Conservation (phyloP, 2,113 vertebrate species). For the Saccopteryx bilineata region DNA sequence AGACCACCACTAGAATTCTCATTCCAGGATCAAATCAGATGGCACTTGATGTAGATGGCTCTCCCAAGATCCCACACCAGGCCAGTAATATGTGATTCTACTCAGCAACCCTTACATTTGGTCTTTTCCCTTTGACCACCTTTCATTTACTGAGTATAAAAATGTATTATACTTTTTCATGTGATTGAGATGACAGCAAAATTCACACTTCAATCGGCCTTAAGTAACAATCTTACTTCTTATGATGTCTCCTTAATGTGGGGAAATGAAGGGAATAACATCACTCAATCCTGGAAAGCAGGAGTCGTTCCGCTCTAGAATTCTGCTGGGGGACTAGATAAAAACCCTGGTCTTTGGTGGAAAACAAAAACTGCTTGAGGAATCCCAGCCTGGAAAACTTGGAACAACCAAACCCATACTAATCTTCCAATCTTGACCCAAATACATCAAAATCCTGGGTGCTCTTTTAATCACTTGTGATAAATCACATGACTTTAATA, state of each 20-base stretch:
- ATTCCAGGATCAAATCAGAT: neutral
- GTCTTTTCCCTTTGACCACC: neutral
- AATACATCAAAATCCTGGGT: neutral
- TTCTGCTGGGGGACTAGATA: neutral
- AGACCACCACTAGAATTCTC: neutral
- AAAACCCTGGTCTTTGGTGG: neutral
- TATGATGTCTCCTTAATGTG: neutral
- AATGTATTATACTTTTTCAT: neutral
- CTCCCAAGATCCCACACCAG: neutral
- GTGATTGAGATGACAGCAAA: neutral
- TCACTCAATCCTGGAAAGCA: neutral
- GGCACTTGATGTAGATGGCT: neutral
- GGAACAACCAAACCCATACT: neutral
- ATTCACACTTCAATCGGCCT: neutral
- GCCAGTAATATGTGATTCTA: neutral
- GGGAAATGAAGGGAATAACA: neutral
- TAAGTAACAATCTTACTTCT: neutral
- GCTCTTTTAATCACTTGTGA: neutral
- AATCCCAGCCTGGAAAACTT: neutral
- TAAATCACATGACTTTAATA: neutral
- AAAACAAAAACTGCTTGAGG: neutral
- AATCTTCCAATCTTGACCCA: neutral
- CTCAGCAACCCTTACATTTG: neutral
- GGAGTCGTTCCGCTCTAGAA: neutral
- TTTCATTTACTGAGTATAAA: conserved; percentile 1